Base-by-base conservation (phyloP, 2,113 vertebrate species). In the Chlorodrepanis virens region DNA sequence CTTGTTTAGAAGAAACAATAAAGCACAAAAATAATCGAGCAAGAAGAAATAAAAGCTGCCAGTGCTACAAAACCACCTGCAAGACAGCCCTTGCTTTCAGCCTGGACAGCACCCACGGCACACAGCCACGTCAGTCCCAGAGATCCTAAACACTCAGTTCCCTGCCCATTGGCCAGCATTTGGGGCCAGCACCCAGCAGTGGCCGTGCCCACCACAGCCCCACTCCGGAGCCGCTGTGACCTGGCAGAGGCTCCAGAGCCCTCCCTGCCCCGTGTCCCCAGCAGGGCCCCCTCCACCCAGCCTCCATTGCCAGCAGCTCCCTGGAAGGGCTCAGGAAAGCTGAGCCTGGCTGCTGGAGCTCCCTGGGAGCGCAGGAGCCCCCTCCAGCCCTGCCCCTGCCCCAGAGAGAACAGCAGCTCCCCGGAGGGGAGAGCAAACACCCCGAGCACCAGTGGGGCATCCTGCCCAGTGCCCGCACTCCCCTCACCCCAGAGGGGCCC, bases 351-450 rank as follows among this genome's bases (percentile, higher is more conserved):
- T 63, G 29, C 27, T 60, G 68, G 50, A 56, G 45, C 28, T 70
- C 37, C 52, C 33, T 1, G 0, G 20, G 18, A 75, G 7, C 52
- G 7, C 33, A 15, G 20, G 31, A 87, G 24, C 12, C 12, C 2
- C 9, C 47, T n/a, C 45, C 79, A 69, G 57, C 45, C 57, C 49
- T 37, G 27, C 10, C 13, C 1, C 40, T 23, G 16, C 0, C 0
- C 75, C 14, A 12, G 22, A 28, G 31, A 89, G 63, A 31, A 69
- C 56, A 9, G 24, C 10, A 14, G 13, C 37, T 68, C 24, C 56
- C 25, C 23, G 3, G 10, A 33, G 40, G 10, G 14, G 40, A 69
- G 9, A 25, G 16, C 12, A n/a, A n/a, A 54, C 50, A 4, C 16
- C 50, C 35, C 0, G 0, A 83, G 67, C 31, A 35, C 7, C 54